Percentiles rank a stretch among this genome's conserved stretches.
Conservation (phyloP, 37 sponge, comb jelly and placozoan genomes). For the Haliclona indistincta region DNA sequence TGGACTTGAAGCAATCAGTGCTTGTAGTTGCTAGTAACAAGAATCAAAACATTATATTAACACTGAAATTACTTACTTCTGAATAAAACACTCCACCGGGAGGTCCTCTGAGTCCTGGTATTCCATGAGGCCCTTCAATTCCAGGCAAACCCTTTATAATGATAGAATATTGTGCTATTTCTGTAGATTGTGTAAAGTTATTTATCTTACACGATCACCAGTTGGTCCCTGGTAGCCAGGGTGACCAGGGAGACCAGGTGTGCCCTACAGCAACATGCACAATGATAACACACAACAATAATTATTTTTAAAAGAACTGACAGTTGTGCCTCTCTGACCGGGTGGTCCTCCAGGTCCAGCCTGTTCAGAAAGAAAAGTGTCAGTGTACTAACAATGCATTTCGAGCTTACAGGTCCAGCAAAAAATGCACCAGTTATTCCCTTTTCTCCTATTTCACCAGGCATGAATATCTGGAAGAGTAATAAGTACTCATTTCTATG, state of each 20-base stretch:
- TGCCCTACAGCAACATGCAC: slow-evolving; percentile 21
- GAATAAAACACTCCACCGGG: slow-evolving; percentile 54
- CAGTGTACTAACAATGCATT: neutral
- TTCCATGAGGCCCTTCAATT: slow-evolving; percentile 31
- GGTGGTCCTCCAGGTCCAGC: slow-evolving; percentile 3
- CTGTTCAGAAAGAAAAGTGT: neutral
- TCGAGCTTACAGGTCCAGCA: slow-evolving; percentile 19
- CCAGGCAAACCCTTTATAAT: slow-evolving; percentile 34
- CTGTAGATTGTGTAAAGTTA: neutral
- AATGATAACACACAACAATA: neutral
- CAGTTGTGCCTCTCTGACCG: slow-evolving; percentile 11
- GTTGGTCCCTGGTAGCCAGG: slow-evolving; percentile 32
- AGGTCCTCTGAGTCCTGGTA: slow-evolving; percentile 43
- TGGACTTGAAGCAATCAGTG: neutral
- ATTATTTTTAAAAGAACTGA: neutral
- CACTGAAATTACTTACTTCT: slow-evolving; percentile 6
- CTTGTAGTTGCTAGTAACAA: slow-evolving; percentile 1
- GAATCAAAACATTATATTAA: neutral
- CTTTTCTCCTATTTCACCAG: too few species aligned
- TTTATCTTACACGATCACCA: slow-evolving; percentile 29
- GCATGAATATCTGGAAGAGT: too few species aligned
- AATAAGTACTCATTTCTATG: too few species aligned
- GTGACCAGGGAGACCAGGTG: slow-evolving; percentile 18
- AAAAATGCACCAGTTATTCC: slow-evolving; percentile 41
- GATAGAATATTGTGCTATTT: neutral